Evolutionary conservation across 2,113 vertebrate genomes (phyloP).

Genomic region (Diadophis punctatus): DNA sequence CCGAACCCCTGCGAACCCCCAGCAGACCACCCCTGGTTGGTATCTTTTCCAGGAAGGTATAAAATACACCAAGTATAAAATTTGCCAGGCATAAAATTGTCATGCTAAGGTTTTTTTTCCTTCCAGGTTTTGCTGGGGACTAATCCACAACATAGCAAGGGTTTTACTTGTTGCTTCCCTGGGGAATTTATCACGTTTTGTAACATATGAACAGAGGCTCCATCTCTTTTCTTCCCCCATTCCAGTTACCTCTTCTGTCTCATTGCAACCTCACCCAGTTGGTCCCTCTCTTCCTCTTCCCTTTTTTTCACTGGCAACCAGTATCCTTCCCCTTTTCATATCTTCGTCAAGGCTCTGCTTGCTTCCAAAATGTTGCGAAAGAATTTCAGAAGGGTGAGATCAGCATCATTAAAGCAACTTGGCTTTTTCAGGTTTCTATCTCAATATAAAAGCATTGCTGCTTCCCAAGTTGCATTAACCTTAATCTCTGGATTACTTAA

Average conservation of each 20-base stretch:
- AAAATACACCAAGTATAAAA: background rate
- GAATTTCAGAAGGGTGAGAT: background rate
- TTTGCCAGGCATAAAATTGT: background rate
- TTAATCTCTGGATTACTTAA: background rate
- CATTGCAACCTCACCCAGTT: background rate
- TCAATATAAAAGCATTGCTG: background rate
- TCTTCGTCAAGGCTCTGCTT: background rate
- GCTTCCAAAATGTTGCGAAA: background rate
- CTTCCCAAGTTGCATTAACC: background rate
- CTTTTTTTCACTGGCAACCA: background rate
- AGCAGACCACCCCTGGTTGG: background rate
- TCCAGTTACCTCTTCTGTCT: background rate
- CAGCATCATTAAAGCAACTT: background rate
- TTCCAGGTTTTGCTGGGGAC: background rate
- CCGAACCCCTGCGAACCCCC: too few relatives aligned
- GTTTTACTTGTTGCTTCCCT: background rate
- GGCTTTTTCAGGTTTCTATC: background rate
- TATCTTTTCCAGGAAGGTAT: background rate
- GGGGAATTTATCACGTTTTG: background rate
- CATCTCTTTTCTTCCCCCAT: background rate
- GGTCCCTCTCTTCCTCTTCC: background rate
- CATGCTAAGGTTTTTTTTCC: background rate
- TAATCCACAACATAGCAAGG: background rate
- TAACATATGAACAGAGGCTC: background rate
- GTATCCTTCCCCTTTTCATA: background rate